Base-by-base conservation (phyloP, 2,888 invertebrate genomes). In the Cerceris rybyensis region DNA sequence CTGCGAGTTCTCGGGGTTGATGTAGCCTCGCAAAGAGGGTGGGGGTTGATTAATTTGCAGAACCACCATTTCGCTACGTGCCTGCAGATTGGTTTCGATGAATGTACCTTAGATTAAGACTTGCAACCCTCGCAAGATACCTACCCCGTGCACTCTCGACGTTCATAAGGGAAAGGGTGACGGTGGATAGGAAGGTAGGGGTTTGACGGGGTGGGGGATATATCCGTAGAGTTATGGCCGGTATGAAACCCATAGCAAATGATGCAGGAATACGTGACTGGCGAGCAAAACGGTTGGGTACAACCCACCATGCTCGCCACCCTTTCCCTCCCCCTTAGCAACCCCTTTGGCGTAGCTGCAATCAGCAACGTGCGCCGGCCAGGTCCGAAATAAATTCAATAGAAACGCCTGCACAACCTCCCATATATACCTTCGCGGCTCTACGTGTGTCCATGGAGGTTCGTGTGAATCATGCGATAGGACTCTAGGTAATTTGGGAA, bases 191-290 rank as follows among this genome's bases (percentile, higher is more conserved):
- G 57, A 14, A 50, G 7, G 49, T 17, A 75, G 65, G 28, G 59
- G 71, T 75, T 80, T 78, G 74, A 74, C 71, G 74, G 61, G 71
- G 65, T 57, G 70, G 67, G 80, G 82, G 87, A 87, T 88, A 87
- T 87, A 86, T 88, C 86, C 86, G 87, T 85, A 80, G 89, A 92
- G 89, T 92, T 92, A 91, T 91, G 90, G 89, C 90, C 87, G 89
- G 89, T 91, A 92, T 92, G 90, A 91, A 92, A 91, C 91, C 90
- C 90, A 91, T 91, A 89, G 91, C 90, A 92, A 92, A 92, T 91
- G 92, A 92, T 91, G 90, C 91, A 89, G 87, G 87, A 75, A 84
- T 90, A 90, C 92, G 92, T 92, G 92, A 91, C 89, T 85, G 84
- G 92, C 83, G 86, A 90, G 87, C 86, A 82, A 88, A 91, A 77